These are phyloP conservation scores for Rhopalosiphum nymphaeae DNA, from an alignment of 2,888 invertebrate genomes.

Conservation along the genomic window DNA sequence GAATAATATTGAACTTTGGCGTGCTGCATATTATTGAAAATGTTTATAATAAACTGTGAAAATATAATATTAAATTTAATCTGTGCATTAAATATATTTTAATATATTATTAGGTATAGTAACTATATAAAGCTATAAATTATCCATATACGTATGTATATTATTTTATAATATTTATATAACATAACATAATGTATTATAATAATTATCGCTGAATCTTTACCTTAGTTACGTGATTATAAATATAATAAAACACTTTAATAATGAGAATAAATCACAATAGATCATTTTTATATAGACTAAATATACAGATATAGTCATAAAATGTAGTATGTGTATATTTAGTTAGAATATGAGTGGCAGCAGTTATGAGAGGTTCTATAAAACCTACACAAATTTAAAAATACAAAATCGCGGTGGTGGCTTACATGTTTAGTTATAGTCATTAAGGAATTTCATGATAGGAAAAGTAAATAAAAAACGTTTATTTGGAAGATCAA, in stretches of 20 bases:
- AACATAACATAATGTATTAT: too few species aligned
- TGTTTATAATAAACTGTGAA: not conserved
- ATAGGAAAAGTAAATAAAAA: not conserved
- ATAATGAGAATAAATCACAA: not conserved
- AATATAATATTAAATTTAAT: not conserved
- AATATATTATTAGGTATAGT: not conserved
- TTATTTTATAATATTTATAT: not conserved
- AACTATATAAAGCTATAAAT: not conserved
- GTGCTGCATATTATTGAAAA: not conserved
- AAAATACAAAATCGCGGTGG: not conserved
- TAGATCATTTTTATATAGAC: not conserved
- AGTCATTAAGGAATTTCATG: not conserved
- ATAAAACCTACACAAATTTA: not conserved
- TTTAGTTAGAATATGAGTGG: not conserved
- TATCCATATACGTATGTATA: not conserved
- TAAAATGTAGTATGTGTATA: not conserved
- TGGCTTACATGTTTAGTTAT: not conserved
- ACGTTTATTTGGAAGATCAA: not conserved
- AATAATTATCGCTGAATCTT: not conserved
- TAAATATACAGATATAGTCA: not conserved
- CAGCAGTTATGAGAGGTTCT: not conserved
- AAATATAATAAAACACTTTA: not conserved
- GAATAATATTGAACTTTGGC: not conserved
- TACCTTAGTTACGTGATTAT: not conserved
- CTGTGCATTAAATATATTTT: not conserved